Percentiles rank a stretch among this genome's conserved stretches.
Evolutionary conservation across 2,797 vertebrate species (phyloP).

Genomic region (Leontocebus nigricollis): DNA sequence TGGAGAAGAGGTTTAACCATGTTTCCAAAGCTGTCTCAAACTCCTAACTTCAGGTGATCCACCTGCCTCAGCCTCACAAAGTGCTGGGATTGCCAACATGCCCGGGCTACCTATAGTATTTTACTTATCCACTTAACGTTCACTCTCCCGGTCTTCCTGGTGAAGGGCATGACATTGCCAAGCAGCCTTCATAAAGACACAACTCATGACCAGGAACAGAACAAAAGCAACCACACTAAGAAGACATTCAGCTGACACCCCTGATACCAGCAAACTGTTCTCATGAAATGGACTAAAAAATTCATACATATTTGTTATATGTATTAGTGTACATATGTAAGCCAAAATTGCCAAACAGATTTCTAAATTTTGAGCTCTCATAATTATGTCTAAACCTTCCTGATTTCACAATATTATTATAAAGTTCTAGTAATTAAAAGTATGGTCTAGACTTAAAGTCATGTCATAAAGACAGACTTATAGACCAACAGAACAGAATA

Average conservation of each 20-base stretch:
- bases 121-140: not conserved
- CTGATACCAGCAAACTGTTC: not conserved
- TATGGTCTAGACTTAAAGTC: not conserved
- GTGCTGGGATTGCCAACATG: not conserved
- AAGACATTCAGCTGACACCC: not conserved
- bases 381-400: not conserved
- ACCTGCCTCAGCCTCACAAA: not conserved
- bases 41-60: not conserved
- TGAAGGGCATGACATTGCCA: not conserved
- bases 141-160: not conserved
- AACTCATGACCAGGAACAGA: not conserved
- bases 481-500: not conserved
- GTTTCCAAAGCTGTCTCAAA: not conserved
- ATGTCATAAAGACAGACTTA: not conserved
- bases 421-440: not conserved
- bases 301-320: not conserved
- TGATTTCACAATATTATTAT: not conserved
- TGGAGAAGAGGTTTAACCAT: not conserved
- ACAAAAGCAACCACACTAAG: not conserved
- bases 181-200: not conserved
- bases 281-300: slow-evolving; percentile 5
- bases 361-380: not conserved
- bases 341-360: slow-evolving; percentile 6
- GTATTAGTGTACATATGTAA: not conserved
- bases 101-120: not conserved